phyloP scores from a whole-genome alignment of 2,113 vertebrate genomes.

The Psilopogon haemacephalus region DNA sequence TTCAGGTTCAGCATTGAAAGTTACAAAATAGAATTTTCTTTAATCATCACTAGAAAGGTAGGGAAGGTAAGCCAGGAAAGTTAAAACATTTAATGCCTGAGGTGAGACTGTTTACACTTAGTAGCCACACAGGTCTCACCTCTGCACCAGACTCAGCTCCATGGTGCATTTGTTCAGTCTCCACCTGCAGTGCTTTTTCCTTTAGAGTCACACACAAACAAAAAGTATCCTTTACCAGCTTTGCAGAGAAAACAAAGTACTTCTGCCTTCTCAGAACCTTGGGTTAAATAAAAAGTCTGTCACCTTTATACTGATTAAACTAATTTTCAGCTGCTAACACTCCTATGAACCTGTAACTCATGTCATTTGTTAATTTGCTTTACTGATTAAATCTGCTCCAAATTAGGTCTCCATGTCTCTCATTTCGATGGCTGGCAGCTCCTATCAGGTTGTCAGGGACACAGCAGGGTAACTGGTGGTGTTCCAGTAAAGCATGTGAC shows the following conservation, averaged over 20 bases:
- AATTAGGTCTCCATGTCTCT: background rate
- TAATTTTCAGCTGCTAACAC: background rate
- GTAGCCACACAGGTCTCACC: background rate
- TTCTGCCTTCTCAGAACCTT: rapidly evolving
- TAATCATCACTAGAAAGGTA: background rate
- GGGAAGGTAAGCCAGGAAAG: rapidly evolving
- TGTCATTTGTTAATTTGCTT: constrained; percentile 22
- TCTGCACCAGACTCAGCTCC: background rate
- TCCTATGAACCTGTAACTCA: background rate
- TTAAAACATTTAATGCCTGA: no score
- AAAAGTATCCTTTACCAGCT: rapidly evolving
- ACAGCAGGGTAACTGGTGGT: background rate
- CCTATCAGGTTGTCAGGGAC: background rate
- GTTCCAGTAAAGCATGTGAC: background rate
- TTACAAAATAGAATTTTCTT: rapidly evolving
- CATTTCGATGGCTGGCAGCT: background rate
- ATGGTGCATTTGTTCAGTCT: background rate
- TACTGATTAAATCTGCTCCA: background rate
- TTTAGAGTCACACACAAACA: background rate
- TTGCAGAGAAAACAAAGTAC: rapidly evolving
- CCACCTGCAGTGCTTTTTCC: rapidly evolving
- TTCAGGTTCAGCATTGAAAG: rapidly evolving
- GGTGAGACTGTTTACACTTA: rapidly evolving
- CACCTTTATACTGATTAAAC: background rate
- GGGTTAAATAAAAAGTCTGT: rapidly evolving